Base-by-base conservation (phyloP, 2,113 vertebrate genomes). In the Nothobranchius furzeri region DNA sequence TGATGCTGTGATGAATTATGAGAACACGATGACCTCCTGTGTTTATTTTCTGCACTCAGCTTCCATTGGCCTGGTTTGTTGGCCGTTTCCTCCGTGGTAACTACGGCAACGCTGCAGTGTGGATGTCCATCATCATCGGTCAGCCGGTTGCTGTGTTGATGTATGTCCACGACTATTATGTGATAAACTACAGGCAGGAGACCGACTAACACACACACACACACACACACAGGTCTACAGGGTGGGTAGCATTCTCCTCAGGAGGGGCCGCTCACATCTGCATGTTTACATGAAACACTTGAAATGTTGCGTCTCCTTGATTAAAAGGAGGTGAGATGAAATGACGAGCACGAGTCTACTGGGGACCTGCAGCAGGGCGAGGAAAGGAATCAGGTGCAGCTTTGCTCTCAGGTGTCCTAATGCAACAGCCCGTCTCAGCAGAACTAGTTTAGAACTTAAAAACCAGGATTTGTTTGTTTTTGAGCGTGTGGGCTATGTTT, bases 111-210 rank as follows among this genome's bases (percentile, higher is more conserved):
- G 96, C 96, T 0, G 96, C 95, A 0, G 94, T 98, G 55, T 98
- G 96, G 96, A 85, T 98, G 2, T 94, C 95, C 0, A 70, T 98
- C 82, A 98, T 98, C 84, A 94, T 98, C 0, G 96, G 96, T 53
- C 96, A 98, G 85, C 96, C 96, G 0, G 88, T 96, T 0, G 96
- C 94, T 0, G 92, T 98, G 67, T 92, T 98, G 46, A 98, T 98
- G 96, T 98, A 98, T 0, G 95, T 98, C 47, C 96, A 98, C 0
- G 96, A 98, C 88, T 98, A 96, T 83, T 98, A 97, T 4, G 94
- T 98, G 62, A 89, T 95, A 37, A 87, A 96, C 87, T 71, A 91
- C 2, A 91, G 93, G 62, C 85, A 86, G 35, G 85, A 86, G 40
- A 60, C 49, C 2, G 58, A 71, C 12, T 87, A 70, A 85, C 0